Conservation (phyloP, 2,113 vertebrate genomes). For the Archocentrus centrarchus region DNA sequence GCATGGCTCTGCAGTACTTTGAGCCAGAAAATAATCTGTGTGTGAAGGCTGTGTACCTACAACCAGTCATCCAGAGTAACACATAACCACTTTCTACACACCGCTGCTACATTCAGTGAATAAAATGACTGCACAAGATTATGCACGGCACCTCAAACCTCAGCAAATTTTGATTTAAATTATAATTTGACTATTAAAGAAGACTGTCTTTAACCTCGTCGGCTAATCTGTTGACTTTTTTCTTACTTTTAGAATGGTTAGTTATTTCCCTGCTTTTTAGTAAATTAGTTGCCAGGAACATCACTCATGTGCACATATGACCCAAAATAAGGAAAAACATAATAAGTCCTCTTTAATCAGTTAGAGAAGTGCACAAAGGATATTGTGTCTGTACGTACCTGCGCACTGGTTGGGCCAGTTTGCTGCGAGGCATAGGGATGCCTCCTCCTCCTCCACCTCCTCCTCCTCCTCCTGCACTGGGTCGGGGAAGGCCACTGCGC, state of each 20-base stretch:
- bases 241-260: background rate
- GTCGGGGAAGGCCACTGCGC: conserved; percentile 93
- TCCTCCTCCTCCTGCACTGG: conserved; percentile 84
- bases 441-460: conserved; percentile 84
- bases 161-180: background rate
- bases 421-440: conserved; percentile 96
- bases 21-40: too few species aligned
- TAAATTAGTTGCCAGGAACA: background rate
- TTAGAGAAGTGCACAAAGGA: background rate
- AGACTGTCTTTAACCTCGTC: too few species aligned
- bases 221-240: background rate
- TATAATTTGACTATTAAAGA: background rate
- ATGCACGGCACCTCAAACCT: background rate
- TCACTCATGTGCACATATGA: background rate
- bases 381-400: conserved; percentile 78
- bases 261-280: background rate
- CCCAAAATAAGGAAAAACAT: background rate
- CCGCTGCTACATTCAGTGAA: fast-evolving
- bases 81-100: background rate
- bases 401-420: conserved; percentile 95
- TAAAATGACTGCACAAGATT: background rate
- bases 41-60: background rate
- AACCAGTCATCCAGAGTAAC: background rate
- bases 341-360: background rate
- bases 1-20: too few species aligned